These are phyloP conservation scores for Neosilurus hyrtlii DNA, from an alignment of 2,797 vertebrate species.

Conservation along the genomic window DNA sequence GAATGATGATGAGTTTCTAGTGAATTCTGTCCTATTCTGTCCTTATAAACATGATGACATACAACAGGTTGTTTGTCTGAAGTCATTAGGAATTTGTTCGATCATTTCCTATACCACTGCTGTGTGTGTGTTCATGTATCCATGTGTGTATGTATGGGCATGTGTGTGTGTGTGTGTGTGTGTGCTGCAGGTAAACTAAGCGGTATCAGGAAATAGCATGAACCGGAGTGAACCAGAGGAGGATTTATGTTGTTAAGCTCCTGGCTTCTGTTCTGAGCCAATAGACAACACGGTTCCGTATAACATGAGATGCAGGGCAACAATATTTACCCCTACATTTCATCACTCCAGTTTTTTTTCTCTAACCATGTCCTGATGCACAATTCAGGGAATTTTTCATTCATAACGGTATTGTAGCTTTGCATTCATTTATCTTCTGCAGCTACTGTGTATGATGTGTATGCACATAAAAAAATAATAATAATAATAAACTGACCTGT, in stretches of 20 bases:
- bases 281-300: not conserved
- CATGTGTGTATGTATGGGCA: not conserved
- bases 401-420: not conserved
- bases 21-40: not conserved
- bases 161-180: not conserved
- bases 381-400: conserved; percentile 8
- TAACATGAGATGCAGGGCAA: not conserved
- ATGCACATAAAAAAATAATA: not conserved
- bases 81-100: conserved; percentile 21
- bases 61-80: not conserved
- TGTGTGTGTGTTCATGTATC: not conserved
- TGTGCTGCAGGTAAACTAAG: not conserved
- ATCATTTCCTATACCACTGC: conserved; percentile 16
- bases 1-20: not conserved
- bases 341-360: not conserved
- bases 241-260: conserved; percentile 44
- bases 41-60: not conserved
- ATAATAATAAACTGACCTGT: not conserved
- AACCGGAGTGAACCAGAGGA: conserved; percentile 23
- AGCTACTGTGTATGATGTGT: not conserved
- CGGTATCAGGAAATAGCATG: conserved; percentile 7
- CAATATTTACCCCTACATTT: not conserved
- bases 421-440: not conserved
- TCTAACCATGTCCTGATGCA: not conserved
- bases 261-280: conserved; percentile 22